phyloP scores from a whole-genome alignment of 2,113 vertebrate genomes.

The Larimichthys crocea region DNA sequence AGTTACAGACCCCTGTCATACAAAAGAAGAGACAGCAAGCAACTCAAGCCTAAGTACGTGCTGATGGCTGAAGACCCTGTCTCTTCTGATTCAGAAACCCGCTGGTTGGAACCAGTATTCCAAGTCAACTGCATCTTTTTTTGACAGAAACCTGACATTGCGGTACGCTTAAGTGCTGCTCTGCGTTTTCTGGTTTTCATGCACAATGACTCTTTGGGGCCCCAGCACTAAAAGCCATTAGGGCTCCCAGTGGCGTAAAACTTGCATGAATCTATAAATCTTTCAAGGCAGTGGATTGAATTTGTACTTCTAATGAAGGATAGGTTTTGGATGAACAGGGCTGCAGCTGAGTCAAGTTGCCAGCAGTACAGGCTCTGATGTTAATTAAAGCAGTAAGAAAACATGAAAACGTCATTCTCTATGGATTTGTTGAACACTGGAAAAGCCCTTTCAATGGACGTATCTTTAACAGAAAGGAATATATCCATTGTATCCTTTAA shows the following conservation, averaged over 20 bases:
- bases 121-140: slow-evolving; percentile 72
- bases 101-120: slow-evolving; percentile 54
- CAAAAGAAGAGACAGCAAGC: slow-evolving; percentile 31
- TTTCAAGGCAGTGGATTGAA: slow-evolving; percentile 87
- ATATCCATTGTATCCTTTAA: slow-evolving; percentile 74
- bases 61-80: slow-evolving; percentile 47
- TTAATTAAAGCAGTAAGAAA: slow-evolving; percentile 87
- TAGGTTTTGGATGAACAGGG: slow-evolving; percentile 82
- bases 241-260: slow-evolving; percentile 90
- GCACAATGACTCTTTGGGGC: slow-evolving; percentile 84
- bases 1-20: slow-evolving; percentile 24
- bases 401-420: slow-evolving; percentile 81
- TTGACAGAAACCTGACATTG: slow-evolving; percentile 80
- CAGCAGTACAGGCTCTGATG: slow-evolving; percentile 80
- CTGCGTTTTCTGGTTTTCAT: slow-evolving; percentile 84
- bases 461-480: slow-evolving; percentile 74
- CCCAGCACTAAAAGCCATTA: slow-evolving; percentile 91
- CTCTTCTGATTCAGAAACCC: slow-evolving; percentile 52
- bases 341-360: slow-evolving; percentile 66
- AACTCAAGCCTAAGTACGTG: slow-evolving; percentile 21
- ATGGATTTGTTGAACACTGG: slow-evolving; percentile 80
- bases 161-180: slow-evolving; percentile 81
- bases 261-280: slow-evolving; percentile 93
- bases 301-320: slow-evolving; percentile 85
- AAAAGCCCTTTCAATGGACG: slow-evolving; percentile 61